phyloP scores from a whole-genome alignment of 2,888 invertebrate genomes.

The Eupithecia abbreviata region DNA sequence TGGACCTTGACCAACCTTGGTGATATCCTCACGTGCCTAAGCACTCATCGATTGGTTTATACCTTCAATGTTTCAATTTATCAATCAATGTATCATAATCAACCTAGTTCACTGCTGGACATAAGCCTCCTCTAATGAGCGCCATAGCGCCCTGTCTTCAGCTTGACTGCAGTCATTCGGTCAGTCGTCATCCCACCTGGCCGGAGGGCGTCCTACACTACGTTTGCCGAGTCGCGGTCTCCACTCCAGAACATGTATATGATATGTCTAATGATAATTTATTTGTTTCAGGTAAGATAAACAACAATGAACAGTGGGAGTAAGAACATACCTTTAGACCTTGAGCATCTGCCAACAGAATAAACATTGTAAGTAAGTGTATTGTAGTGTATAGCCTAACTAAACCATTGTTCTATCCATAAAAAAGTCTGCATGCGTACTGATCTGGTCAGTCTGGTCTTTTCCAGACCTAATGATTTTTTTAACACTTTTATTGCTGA shows the following conservation, averaged over 20 bases:
- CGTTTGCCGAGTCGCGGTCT: too few relatives aligned
- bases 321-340: neutral
- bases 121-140: too few relatives aligned
- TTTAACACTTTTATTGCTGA: too few relatives aligned
- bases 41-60: conserved; percentile 7
- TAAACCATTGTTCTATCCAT: neutral
- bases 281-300: neutral
- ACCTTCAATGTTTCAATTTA: neutral
- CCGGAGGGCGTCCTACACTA: too few relatives aligned
- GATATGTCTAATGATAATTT: neutral
- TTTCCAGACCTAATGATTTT: neutral
- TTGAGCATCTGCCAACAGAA: neutral
- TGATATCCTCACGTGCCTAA: neutral
- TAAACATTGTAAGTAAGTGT: neutral
- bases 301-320: neutral
- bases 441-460: neutral
- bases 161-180: too few relatives aligned
- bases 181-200: too few relatives aligned
- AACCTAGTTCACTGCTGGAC: too few relatives aligned
- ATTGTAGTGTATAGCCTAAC: neutral
- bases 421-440: neutral
- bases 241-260: neutral
- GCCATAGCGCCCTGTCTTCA: too few relatives aligned
- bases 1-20: conserved; percentile 22
- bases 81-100: neutral